Evolutionary conservation across 2,888 invertebrate species (phyloP).

Genomic region (Perizoma affinitatum): DNA sequence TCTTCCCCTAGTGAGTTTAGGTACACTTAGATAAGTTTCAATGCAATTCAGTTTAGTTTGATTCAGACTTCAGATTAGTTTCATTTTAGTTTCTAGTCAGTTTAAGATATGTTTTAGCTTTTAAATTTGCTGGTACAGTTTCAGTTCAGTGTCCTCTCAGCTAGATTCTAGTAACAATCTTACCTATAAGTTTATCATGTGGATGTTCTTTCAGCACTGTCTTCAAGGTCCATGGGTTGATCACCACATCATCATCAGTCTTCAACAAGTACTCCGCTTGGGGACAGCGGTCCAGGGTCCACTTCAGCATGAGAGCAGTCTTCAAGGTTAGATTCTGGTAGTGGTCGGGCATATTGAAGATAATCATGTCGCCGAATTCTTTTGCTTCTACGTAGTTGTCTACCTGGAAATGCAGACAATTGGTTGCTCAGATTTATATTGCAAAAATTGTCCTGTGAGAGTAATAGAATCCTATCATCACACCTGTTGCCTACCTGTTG

Average conservation of each 20-base stretch:
- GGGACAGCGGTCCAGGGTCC: slow-evolving; percentile 80
- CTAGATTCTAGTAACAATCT: slow-evolving; percentile 15
- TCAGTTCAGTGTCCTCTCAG: too few relatives aligned
- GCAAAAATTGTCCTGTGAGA: too few relatives aligned
- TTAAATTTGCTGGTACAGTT: too few relatives aligned
- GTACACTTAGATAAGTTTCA: neutral
- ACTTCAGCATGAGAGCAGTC: slow-evolving; percentile 86
- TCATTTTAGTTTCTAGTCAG: neutral
- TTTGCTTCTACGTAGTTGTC: slow-evolving; percentile 77
- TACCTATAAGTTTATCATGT: slow-evolving; percentile 75
- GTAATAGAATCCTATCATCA: too few relatives aligned
- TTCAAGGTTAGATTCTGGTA: slow-evolving; percentile 88
- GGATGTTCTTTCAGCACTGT: slow-evolving; percentile 51
- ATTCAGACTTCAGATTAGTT: too few relatives aligned
- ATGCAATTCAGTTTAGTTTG: neutral
- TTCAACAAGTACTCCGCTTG: slow-evolving; percentile 77
- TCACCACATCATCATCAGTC: slow-evolving; percentile 86
- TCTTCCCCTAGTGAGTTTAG: too few relatives aligned
- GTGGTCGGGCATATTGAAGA: slow-evolving; percentile 85
- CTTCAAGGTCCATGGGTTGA: slow-evolving; percentile 81
- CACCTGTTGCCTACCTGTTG: too few relatives aligned
- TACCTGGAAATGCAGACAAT: slow-evolving; percentile 49
- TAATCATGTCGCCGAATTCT: slow-evolving; percentile 83
- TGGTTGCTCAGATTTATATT: neutral
- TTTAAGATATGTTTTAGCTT: neutral